Base-by-base conservation (phyloP, 2,797 vertebrate species). In the Urophycis tenuis region DNA sequence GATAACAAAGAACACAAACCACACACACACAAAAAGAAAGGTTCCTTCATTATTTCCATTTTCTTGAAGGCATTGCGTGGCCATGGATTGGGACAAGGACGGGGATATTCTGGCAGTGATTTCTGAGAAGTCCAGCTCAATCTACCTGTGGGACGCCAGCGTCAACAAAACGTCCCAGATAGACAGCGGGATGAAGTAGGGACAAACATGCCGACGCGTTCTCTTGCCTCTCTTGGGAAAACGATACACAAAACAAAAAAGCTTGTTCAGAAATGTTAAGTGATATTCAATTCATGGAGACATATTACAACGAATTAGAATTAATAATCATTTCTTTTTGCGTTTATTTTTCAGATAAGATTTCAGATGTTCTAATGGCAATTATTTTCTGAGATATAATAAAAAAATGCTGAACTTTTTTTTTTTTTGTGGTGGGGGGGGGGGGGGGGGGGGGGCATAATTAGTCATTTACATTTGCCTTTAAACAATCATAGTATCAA, bases 1-100 rank as follows among this genome's bases (percentile, higher is more conserved):
- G 75, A 60, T n/a, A 60, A 25, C 53, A 19, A 60, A 67, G n/a
- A 29, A 11, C 12, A 11, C 25, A 67, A n/a, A 53, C 22, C 22
- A 22, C 60, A 12, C 25, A 67, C n/a, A 41, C n/a, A 8, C 53
- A 7, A 60, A 7, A 60, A 60, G 0, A 60, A 53, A 60, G 9
- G 53, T 2, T 60, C 22, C 53, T 67, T 31, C n/a, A 36, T 17
- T 15, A 2, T 33, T 32, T 45, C 70, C 5, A 0, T 8, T 77
- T 31, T 33, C 0, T 73, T 25, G 32, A 71, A 92, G 91, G 19
- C 88, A 89, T 71, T 99, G 94, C 86, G 84, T 97, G 80, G 93
- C 93, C 73, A 94, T 99, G 94, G 97, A 99, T 85, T 99, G 98
- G 98, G 95, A 99, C 90, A 98, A 97, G 86, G 95, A 99, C 79